Base-by-base conservation (phyloP, 2,888 invertebrate genomes). In the Anagyrus pseudococci region DNA sequence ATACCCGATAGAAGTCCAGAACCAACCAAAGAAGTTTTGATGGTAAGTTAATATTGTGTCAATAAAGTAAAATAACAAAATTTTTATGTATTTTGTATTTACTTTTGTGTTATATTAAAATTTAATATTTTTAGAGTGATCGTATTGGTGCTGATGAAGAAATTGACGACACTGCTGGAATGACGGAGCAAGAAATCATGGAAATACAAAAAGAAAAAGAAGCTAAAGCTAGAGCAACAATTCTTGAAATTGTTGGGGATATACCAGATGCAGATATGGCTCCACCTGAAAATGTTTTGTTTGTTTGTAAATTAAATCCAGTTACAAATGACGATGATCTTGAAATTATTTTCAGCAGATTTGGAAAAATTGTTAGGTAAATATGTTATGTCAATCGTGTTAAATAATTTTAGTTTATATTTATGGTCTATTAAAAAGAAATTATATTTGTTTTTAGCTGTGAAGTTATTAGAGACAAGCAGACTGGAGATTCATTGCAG, bases 231-330 rank as follows among this genome's bases (percentile, higher is more conserved):
- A 86, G 98, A 72, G 98, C 99, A 1, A 97, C 98, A 22, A 95
- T 99, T 71, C 84, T 99, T 43, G 98, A 98, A 85, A 98, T 99
- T 84, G 95, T 98, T 22, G 98, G 98, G 0, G 99, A 99, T 81
- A 84, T 99, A 61, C 98, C 98, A 0, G 94, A 97, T 84, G 98
- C 95, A 15, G 98, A 99, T 64, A 92, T 97, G 81, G 96, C 95
- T 6, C 99, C 99, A 0, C 98, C 98, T 7, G 99, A 99, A 83
- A 98, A 99, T 84, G 98, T 99, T 2, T 84, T 99, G 0, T 99
- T 99, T 84, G 96, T 99, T 29, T 99, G 99, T 82, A 99, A 99
- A 83, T 84, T 99, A 20, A 99, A 99, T 84, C 98, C 98, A 0
- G 96, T 99, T 0, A 99, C 99, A 0, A 94, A 90, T 10, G 97